phyloP scores from a whole-genome alignment of 2,797 vertebrate species.

The Phrynocephalus forsythii region DNA sequence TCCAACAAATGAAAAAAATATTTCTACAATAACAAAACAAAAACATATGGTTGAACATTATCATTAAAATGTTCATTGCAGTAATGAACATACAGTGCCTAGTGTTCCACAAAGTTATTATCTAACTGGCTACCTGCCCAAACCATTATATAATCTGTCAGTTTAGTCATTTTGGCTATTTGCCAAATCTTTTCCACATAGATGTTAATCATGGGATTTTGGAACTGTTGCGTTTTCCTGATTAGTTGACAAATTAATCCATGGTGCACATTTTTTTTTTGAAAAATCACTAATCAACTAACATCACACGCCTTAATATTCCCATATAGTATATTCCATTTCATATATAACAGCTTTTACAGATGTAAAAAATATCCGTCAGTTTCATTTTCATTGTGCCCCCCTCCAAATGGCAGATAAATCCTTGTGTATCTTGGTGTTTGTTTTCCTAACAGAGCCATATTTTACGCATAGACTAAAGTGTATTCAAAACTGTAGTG shows the following conservation, averaged over 20 bases:
- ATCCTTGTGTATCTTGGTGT: too few species aligned
- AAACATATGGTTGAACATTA: conserved; percentile 11
- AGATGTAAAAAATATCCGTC: background rate
- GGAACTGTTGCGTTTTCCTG: background rate
- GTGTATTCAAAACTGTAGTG: too few species aligned
- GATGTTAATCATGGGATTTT: conserved; percentile 10
- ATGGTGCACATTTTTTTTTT: background rate
- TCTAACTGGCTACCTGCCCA: conserved; percentile 31
- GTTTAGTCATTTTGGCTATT: conserved; percentile 23
- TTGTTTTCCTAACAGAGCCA: too few species aligned
- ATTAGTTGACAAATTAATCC: conserved; percentile 25
- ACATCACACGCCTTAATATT: background rate
- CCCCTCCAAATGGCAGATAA: background rate
- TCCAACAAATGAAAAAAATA: background rate
- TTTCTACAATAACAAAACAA: background rate
- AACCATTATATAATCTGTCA: conserved; percentile 25
- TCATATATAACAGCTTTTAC: too few species aligned
- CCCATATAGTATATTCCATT: background rate
- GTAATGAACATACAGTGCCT: conserved; percentile 16
- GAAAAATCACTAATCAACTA: conserved; percentile 14
- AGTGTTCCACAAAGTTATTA: conserved; percentile 17
- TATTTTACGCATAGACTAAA: too few species aligned
- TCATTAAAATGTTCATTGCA: conserved; percentile 11
- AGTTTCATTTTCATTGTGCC: background rate
- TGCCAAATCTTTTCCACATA: conserved; percentile 8